Base-by-base conservation (phyloP, 2,797 vertebrate genomes). In the Diceros bicornis region DNA sequence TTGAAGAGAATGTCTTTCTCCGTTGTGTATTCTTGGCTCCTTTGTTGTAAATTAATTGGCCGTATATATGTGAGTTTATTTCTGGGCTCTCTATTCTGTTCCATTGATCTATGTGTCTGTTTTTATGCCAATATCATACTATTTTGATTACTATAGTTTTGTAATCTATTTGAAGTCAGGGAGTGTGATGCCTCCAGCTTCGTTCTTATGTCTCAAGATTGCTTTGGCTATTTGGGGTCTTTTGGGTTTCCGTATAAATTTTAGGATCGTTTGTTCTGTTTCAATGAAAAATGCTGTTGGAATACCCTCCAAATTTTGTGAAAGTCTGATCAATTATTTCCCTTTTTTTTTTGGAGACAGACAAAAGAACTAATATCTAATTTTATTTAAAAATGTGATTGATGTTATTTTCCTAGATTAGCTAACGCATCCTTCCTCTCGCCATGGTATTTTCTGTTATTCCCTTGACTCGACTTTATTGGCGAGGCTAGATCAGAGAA, bases 321-420 rank as follows among this genome's bases (percentile, higher is more conserved):
- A 55, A 69, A 59, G 20, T 83, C 41, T 77, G 1, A 72, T 89
- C 25, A 82, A 13, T 95, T 83, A 79, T 93, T 97, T 79, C 72
- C n/a, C 61, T 75, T 91, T 82, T 52, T 52, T 77, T 91, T 81
- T 62, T 23, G 77, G 52, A 81, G 20, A 72, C 25, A 72, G 25
- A 61, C 1, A 34, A 84, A 68, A 68, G 23, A 75, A 41, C 2
- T 27, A 68, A 27, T 69, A 84, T 77, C 29, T 64, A 68, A 61
- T 77, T 81, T 92, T 50, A 68, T 37, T 93, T 93, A 27, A 95
- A 72, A 74, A 69, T 77, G 34, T 64, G 55, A 2, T 85, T 50
- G 64, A 47, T 81, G 3, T 55, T 62, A 64, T 44, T 96, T 94
- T 95, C 29, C 41, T 66, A 91, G 11, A 62, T 86, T 77, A 74